Evolutionary conservation across 2,113 vertebrate genomes (phyloP).

Genomic region (Lampris megalopsis): DNA sequence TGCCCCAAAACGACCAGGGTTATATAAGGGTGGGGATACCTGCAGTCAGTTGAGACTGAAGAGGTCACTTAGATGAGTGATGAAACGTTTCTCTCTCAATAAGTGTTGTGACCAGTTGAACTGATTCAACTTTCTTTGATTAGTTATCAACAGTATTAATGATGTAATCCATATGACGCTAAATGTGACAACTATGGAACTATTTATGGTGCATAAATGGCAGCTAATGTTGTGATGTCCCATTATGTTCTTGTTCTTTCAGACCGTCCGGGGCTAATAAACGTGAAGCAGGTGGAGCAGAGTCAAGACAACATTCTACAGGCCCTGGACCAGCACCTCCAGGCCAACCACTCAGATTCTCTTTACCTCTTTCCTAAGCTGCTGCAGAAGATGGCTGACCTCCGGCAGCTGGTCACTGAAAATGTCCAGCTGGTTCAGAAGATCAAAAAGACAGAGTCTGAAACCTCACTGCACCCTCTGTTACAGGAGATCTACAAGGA

Average conservation of each 20-base stretch:
- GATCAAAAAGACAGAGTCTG: conserved; percentile 97
- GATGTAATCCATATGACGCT: too few relatives aligned
- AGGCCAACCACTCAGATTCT: conserved; percentile 93
- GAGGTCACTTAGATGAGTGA: too few relatives aligned
- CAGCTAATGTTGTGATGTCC: background rate
- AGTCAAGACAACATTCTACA: conserved; percentile 97
- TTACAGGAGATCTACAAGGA: conserved; percentile 99
- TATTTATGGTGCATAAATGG: background rate
- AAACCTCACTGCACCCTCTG: conserved; percentile 95
- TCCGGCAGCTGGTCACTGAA: conserved; percentile 97
- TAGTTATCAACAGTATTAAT: too few relatives aligned
- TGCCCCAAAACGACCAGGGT: too few relatives aligned
- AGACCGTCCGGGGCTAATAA: conserved; percentile 98
- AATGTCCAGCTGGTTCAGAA: conserved; percentile 97
- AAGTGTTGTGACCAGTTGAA: too few relatives aligned
- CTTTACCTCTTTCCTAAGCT: conserved; percentile 98
- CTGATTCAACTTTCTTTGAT: too few relatives aligned
- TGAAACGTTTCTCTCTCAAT: too few relatives aligned
- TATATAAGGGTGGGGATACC: too few relatives aligned
- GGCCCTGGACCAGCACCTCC: conserved; percentile 94
- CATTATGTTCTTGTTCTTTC: background rate
- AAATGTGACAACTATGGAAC: too few relatives aligned
- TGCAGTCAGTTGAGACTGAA: too few relatives aligned
- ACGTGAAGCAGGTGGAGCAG: conserved; percentile 95
- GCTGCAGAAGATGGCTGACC: conserved; percentile 99